These are phyloP conservation scores for Herpetotheres cachinnans DNA, from an alignment of 2,113 vertebrate genomes.

Conservation along the genomic window DNA sequence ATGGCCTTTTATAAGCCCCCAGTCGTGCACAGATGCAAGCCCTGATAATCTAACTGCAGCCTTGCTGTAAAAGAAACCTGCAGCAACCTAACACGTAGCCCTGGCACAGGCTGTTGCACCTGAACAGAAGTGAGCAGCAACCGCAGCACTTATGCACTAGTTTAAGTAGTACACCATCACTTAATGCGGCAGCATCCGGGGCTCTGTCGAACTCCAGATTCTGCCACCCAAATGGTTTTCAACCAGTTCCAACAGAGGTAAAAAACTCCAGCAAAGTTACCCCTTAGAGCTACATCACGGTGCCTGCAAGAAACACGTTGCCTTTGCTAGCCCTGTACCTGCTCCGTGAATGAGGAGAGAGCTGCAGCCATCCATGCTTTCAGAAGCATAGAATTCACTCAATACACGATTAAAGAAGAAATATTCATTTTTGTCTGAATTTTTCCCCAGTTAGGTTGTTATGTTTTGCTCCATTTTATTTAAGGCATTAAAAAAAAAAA, in stretches of 20 bases:
- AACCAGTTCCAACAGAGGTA: neutral
- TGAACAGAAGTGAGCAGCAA: neutral
- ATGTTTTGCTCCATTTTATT: constrained; percentile 40
- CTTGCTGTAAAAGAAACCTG: neutral
- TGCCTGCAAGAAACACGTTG: neutral
- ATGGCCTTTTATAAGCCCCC: neutral
- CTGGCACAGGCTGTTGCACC: neutral
- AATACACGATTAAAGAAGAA: neutral
- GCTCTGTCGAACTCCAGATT: neutral
- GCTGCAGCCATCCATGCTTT: neutral
- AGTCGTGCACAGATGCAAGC: neutral
- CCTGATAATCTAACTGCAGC: neutral
- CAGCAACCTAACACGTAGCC: neutral
- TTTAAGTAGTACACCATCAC: neutral
- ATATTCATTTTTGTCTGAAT: neutral
- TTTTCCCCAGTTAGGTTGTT: neutral
- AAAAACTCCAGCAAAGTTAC: neutral
- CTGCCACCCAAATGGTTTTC: neutral
- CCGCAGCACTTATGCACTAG: neutral
- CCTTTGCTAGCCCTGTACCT: neutral
- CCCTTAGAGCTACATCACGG: rapidly evolving
- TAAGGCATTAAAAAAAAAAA: neutral
- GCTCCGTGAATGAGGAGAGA: rapidly evolving
- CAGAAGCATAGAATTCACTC: neutral
- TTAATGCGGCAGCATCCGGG: rapidly evolving